Evolutionary conservation across 2,888 invertebrate species (phyloP).

Genomic region (Lissocephala sabroskyi): DNA sequence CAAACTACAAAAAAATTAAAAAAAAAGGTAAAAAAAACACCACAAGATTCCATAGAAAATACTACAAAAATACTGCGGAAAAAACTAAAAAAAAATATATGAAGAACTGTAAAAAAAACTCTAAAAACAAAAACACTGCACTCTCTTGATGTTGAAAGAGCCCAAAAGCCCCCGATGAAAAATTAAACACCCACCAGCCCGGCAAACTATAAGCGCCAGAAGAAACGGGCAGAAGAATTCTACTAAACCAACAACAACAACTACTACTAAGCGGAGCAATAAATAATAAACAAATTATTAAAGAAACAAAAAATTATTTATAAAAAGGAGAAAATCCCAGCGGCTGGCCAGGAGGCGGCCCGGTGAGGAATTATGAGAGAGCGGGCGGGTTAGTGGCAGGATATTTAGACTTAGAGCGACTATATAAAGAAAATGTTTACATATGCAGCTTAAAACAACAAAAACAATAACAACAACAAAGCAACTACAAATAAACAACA

Average conservation of each 20-base stretch:
- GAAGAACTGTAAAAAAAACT: slow-evolving; percentile 36
- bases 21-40: slow-evolving; percentile 3
- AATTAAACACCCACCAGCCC: neutral
- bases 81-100: slow-evolving; percentile 15
- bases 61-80: slow-evolving; percentile 21
- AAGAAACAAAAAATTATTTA: slow-evolving; percentile 21
- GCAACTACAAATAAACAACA: slow-evolving; percentile 8
- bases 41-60: slow-evolving; percentile 25
- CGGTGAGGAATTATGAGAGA: no score
- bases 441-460: slow-evolving; percentile 19
- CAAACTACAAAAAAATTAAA: slow-evolving; percentile 10
- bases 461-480: slow-evolving; percentile 19
- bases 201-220: slow-evolving; percentile 17
- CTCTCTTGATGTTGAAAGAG: slow-evolving; percentile 52
- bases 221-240: no score
- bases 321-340: slow-evolving; percentile 9
- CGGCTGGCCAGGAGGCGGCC: no score
- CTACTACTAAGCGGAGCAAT: slow-evolving; percentile 28
- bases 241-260: slow-evolving; percentile 13
- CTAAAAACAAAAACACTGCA: slow-evolving; percentile 49
- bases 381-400: slow-evolving; percentile 16
- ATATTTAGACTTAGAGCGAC: slow-evolving; percentile 35
- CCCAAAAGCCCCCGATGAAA: slow-evolving; percentile 14
- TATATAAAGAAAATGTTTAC: slow-evolving; percentile 11
- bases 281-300: slow-evolving; percentile 28